phyloP scores from a whole-genome alignment of 2,113 vertebrate species.

The Chionomys nivalis region DNA sequence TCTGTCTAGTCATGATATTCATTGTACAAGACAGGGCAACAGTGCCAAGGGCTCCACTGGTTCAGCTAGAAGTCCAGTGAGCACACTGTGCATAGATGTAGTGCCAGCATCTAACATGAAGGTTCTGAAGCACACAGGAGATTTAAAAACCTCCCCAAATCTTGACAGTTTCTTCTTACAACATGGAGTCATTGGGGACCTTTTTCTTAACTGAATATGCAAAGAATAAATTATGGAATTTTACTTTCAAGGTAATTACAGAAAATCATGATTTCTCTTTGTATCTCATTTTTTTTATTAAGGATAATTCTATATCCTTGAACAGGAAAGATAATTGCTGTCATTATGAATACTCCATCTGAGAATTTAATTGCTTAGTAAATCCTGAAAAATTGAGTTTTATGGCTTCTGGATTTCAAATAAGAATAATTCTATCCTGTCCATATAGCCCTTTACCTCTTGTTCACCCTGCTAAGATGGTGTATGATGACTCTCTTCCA shows the following conservation, averaged over 20 bases:
- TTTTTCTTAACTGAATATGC: not conserved
- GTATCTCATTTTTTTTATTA: conserved; percentile 14
- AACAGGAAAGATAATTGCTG: not conserved
- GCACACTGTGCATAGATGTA: not conserved
- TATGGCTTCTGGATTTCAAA: not conserved
- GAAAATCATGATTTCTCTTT: not conserved
- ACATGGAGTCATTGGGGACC: not conserved
- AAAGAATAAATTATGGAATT: conserved; percentile 38
- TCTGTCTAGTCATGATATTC: not conserved
- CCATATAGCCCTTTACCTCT: not conserved
- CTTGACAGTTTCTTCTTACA: not conserved
- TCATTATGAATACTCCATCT: not conserved
- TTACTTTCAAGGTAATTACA: conserved; percentile 41
- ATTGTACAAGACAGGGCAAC: not conserved
- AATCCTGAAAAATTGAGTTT: conserved; percentile 30
- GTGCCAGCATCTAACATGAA: fast-evolving
- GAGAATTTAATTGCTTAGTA: conserved; percentile 33
- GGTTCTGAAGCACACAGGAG: not conserved
- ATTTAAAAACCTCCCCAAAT: not conserved
- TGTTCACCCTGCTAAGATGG: not conserved
- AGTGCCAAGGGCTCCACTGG: too few species aligned
- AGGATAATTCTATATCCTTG: not conserved
- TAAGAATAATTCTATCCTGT: not conserved
- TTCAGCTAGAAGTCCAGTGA: not conserved
- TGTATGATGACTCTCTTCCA: not conserved